Conservation (phyloP, 2,113 vertebrate species). For the Catharus fuscescens region DNA sequence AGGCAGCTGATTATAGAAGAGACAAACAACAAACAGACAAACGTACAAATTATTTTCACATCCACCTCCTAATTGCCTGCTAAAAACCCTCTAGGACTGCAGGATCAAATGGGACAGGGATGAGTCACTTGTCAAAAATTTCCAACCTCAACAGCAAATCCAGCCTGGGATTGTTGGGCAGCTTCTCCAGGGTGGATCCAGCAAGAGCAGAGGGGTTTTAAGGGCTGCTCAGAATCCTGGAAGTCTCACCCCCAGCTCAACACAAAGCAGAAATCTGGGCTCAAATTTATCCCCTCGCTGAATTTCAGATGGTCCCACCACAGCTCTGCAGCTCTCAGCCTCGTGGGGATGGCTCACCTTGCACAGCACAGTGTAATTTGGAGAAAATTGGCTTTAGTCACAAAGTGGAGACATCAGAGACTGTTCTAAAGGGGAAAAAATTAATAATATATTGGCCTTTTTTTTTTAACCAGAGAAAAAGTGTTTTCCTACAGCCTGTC, state of each 20-base stretch:
- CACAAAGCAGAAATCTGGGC: background rate
- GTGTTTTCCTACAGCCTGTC: background rate
- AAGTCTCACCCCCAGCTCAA: background rate
- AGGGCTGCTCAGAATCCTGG: background rate
- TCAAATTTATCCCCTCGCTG: background rate
- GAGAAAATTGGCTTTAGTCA: background rate
- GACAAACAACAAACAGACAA: constrained; percentile 67
- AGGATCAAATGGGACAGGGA: constrained; percentile 40
- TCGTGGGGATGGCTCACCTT: background rate
- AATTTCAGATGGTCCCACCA: background rate
- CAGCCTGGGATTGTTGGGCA: background rate
- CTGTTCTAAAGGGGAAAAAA: background rate
- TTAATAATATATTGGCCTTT: background rate
- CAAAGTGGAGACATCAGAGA: background rate
- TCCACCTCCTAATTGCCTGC: constrained; percentile 70
- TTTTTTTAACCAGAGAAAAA: background rate
- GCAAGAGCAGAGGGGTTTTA: background rate
- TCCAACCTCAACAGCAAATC: constrained; percentile 16
- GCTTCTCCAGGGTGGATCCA: background rate
- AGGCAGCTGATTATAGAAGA: constrained; percentile 32
- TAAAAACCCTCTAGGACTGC: constrained; percentile 61
- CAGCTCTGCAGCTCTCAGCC: background rate
- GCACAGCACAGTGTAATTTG: background rate
- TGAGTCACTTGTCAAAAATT: constrained; percentile 56
- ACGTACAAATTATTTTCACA: constrained; percentile 72